Base-by-base conservation (phyloP, 2,797 vertebrate genomes). In the Echeneis naucrates region DNA sequence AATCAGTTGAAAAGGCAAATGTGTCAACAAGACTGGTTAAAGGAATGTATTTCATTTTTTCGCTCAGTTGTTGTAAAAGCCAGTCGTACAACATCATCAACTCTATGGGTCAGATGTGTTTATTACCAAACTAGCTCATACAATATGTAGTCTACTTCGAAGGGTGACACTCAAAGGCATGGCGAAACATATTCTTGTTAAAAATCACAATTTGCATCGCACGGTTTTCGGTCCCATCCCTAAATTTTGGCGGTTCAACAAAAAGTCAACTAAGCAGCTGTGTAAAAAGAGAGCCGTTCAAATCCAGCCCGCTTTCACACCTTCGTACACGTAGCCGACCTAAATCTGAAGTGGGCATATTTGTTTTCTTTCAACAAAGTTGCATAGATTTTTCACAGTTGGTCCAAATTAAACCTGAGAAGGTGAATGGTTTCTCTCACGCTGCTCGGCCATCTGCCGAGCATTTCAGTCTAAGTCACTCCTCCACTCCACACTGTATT, bases 1-100 rank as follows among this genome's bases (percentile, higher is more conserved):
- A 68, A 57, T 79, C 9, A n/a, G 58, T 17, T 55, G 35, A 62
- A 67, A 56, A 66, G 52, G 42, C 23, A 67, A 72, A 51, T 12
- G 68, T 35, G 62, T 66, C 6, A 48, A 71, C 38, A 63, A 26
- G 63, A 40, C 56, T 38, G 47, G 33, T n/a, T 64, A 23, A 58
- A 55, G 64, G 7, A 27, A 32, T 45, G 56, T 56, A 50, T 52
- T 33, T 33, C 44, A 38, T 63, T 32, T 35, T 63, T 38, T 30
- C 10, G 8, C n/a, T n/a, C n/a, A n/a, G n/a, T n/a, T n/a, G n/a
- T n/a, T n/a, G n/a, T n/a, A n/a, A n/a, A n/a, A n/a, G n/a, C n/a
- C n/a, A n/a, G n/a, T n/a, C n/a, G n/a, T n/a, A 61, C 2, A 8
- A 47, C 17, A 55, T 59, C 5, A 19, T 19, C 2, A 5, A 11